Percentiles rank a stretch among this genome's conserved stretches.
Evolutionary conservation across 2,797 vertebrate species (phyloP).

Genomic region (Luscinia megarhynchos): DNA sequence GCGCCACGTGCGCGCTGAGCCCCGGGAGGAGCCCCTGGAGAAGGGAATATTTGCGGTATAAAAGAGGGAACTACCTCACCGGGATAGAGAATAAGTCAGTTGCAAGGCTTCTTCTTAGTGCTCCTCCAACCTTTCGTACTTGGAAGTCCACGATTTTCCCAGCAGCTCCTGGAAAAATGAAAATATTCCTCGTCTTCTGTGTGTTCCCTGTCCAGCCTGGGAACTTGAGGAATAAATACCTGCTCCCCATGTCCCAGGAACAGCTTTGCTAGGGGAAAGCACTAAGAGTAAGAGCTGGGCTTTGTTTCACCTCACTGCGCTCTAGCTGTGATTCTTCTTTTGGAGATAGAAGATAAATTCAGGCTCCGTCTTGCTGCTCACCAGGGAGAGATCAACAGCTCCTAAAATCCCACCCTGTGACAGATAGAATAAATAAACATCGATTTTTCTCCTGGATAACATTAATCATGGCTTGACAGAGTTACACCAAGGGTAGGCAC

Average conservation of each 20-base stretch:
- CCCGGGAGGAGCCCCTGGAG: not conserved
- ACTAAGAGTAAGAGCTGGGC: not conserved
- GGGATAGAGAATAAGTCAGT: fast-evolving
- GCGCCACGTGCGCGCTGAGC: fast-evolving
- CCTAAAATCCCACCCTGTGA: not conserved
- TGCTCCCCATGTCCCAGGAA: not conserved
- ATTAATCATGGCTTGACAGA: constrained; percentile 53
- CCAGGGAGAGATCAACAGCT: not conserved
- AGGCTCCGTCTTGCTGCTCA: fast-evolving
- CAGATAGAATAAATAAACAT: not conserved
- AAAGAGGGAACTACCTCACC: not conserved
- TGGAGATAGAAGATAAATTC: not conserved
- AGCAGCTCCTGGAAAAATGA: not conserved
- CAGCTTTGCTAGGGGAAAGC: not conserved
- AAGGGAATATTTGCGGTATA: not conserved
- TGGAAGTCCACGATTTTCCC: not conserved
- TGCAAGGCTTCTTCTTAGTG: not conserved
- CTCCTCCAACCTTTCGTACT: fast-evolving
- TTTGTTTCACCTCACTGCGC: not conserved
- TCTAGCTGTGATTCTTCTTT: not conserved
- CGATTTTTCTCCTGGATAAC: constrained; percentile 20
- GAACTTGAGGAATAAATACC: not conserved
- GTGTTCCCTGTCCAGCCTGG: not conserved
- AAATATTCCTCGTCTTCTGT: not conserved
- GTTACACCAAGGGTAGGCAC: not conserved